Base-by-base conservation (phyloP, 2,113 vertebrate genomes). In the Psophia crepitans region DNA sequence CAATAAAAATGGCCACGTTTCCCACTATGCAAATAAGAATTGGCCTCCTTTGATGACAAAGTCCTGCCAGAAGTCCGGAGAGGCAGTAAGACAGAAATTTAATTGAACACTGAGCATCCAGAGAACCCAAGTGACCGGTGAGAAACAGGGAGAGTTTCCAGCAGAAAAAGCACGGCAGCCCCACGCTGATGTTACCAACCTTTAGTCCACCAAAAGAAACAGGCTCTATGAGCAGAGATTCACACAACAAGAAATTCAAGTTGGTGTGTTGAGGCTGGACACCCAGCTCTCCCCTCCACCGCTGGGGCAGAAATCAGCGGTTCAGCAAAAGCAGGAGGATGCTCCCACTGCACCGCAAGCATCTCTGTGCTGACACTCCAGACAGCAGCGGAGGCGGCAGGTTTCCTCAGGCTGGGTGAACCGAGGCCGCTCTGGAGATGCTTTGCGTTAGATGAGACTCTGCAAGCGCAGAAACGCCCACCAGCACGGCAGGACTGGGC, bases 401-500 rank as follows among this genome's bases (percentile, higher is more conserved):
- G 2, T 58, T 74, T 85, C 82, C 82, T 54, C 22, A 8, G 56
- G 33, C 56, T 78, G 82, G 32, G 30, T n/a, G 69, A 81, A 9
- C n/a, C 0, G 0, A 44, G 57, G 65, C 51, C 84, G 73, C 64
- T 54, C 70, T 41, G 68, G 83, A 93, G 71, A 60, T 21, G 32
- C 24, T 77, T 28, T 77, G 68, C 43, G 7, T 58, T 32, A 33
- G 43, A 22, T 30, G 60, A 65, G 39, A 8, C 28, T 75, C 43
- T 48, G 58, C 17, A 10, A 54, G n/a, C 2, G 0, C 37, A n/a
- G 56, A 46, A 65, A 12, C 1, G 0, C 32, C 77, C 76, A 11
- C 32, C 3, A 5, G 56, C 24, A 13, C 1, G 10, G 66, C 46
- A 70, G 82, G 41, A 4, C 54, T 13, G 23, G 69, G 61, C 43